Evolutionary conservation across 2,888 invertebrate genomes (phyloP), one percentile per base, ranked within the genome.

Genomic region (Trisateles emortualis): DNA sequence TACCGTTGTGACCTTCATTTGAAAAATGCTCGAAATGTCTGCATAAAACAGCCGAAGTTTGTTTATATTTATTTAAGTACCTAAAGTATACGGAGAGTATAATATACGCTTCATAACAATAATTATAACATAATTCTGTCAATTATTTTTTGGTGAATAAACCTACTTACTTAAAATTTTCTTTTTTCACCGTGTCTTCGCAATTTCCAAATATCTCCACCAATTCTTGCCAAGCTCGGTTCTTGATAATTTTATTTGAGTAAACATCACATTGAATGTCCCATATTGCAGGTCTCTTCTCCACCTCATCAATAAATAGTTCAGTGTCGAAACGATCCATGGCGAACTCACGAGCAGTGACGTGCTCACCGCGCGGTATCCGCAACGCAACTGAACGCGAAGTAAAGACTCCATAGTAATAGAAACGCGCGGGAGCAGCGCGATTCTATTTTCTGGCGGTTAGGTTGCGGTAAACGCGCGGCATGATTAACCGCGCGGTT

Each of bases 211-310:
- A 61, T 51, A 57, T 57, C 45, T 63, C 57, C 57, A 65, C 65
- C 43, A 63, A 52, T 49, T 64, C 65, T 49, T 65, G 59, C 59
- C 61, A 68, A 64, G 58, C 61, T 59, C 56, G 45, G 52, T 57
- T 56, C 41, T 65, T 68, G 26, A 55, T 11, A 32, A 13, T 49
- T 58, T 59, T 63, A 58, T 63, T 41, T 14, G 61, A 33, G 57
- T 55, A 29, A 16, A 14, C 26, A 10, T 26, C 26, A 14, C 14
- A 41, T 29, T 66, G 59, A 29, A 41, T 1, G 40, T 68, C 57
- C 64, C 66, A 67, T 52, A 68, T 53, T 39, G 66, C 68, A 46
- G 59, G 61, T 58, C 61, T 57, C 41, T 56, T 65, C 44, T 70
- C 59, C 51, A 65, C 56, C 39, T 62, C 60, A 44, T 63, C 61